phyloP scores from a whole-genome alignment of 2,113 vertebrate genomes.

The Pardalotus punctatus region DNA sequence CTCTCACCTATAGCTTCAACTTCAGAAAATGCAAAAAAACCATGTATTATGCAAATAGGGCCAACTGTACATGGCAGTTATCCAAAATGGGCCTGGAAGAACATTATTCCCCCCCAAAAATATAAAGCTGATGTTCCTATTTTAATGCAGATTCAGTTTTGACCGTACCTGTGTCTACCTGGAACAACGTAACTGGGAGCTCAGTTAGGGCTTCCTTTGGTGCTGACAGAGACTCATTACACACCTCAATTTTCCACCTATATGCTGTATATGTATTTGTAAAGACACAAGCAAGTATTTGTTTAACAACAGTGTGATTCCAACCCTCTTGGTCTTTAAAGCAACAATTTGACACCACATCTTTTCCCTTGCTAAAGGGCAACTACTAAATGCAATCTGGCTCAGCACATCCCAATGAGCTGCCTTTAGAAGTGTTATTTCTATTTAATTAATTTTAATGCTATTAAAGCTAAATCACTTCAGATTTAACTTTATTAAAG shows the following conservation, averaged over 20 bases:
- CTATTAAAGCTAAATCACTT: not conserved
- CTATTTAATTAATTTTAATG: not conserved
- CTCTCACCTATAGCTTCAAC: not conserved
- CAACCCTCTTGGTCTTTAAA: not conserved
- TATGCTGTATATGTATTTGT: not conserved
- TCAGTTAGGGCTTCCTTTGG: not conserved
- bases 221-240: not conserved
- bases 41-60: not conserved
- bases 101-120: not conserved
- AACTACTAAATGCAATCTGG: not conserved
- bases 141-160: not conserved
- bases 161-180: not conserved
- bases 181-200: rapidly evolving
- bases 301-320: not conserved
- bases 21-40: not conserved
- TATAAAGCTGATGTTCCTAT: not conserved
- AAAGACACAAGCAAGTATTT: not conserved
- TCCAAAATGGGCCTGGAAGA: not conserved
- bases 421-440: not conserved
- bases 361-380: not conserved
- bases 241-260: not conserved
- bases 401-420: not conserved
- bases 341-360: not conserved
- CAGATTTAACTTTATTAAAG: not conserved
- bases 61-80: not conserved